These are phyloP conservation scores for Notarius lentiginosus DNA, from an alignment of 2,113 vertebrate species.

Conservation along the genomic window DNA sequence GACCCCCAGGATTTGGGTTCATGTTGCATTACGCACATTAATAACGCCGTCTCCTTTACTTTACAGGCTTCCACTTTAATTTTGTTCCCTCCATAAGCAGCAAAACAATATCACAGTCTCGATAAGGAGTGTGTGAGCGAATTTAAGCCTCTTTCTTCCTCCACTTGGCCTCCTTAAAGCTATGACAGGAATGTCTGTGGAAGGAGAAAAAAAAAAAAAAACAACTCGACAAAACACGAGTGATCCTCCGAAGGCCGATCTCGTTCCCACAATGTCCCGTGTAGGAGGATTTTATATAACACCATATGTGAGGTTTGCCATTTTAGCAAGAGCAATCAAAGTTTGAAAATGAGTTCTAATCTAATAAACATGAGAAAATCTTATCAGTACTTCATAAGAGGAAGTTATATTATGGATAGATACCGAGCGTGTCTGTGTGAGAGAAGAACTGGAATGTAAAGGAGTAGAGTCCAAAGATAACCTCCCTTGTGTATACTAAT, in stretches of 20 bases:
- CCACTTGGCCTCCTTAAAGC: slow-evolving; percentile 55
- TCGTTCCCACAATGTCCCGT: slow-evolving; percentile 12
- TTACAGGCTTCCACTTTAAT: neutral
- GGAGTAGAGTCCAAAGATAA: neutral
- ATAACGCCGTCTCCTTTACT: neutral
- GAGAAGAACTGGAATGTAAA: neutral
- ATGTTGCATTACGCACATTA: neutral
- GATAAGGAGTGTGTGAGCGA: neutral
- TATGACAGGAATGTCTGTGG: slow-evolving; percentile 65
- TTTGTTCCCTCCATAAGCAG: neutral
- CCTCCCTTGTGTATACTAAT: neutral
- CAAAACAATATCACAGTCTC: neutral
- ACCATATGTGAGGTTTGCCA: neutral
- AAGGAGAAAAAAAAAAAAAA: slow-evolving; percentile 40
- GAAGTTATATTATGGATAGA: neutral
- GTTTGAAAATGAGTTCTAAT: neutral
- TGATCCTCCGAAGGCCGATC: slow-evolving; percentile 33
- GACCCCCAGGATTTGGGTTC: neutral
- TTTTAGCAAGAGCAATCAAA: neutral
- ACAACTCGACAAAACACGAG: slow-evolving; percentile 55
- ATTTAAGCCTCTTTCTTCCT: neutral
- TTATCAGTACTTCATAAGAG: neutral
- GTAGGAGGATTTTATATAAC: neutral
- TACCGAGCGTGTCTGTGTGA: neutral
- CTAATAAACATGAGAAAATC: neutral